A percentile compares a stretch with the other conserved stretches of the same genome.
phyloP scores from a whole-genome alignment of 2,113 vertebrate genomes.

The Ptychochromis oligacanthus region DNA sequence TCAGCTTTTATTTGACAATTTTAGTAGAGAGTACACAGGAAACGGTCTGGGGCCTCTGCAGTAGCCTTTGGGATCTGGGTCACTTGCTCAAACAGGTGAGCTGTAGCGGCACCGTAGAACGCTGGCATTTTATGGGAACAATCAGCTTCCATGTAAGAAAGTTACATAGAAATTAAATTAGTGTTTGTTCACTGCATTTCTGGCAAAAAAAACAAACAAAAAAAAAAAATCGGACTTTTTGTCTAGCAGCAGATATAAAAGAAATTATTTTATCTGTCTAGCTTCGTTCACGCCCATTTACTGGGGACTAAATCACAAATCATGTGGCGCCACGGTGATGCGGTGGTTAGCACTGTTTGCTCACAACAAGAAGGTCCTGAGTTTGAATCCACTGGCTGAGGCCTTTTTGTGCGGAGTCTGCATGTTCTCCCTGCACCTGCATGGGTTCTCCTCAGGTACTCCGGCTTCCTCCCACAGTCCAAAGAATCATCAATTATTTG shows the following conservation, averaged over 20 bases:
- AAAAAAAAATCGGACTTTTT: background rate
- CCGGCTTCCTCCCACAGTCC: too few species aligned
- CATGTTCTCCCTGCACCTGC: too few species aligned
- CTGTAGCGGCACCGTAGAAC: too few species aligned
- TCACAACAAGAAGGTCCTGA: background rate
- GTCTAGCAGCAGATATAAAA: background rate
- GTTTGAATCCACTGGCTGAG: background rate
- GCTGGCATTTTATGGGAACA: too few species aligned
- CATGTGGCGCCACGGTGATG: background rate
- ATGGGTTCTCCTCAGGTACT: too few species aligned
- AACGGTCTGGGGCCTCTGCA: background rate
- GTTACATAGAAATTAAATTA: background rate
- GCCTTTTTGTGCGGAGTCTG: too few species aligned
- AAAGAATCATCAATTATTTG: too few species aligned
- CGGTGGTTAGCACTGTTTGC: background rate
- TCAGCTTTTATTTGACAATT: background rate
- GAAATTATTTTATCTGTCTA: too few species aligned
- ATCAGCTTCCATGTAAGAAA: background rate
- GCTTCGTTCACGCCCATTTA: background rate
- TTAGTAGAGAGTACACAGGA: background rate
- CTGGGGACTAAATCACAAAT: background rate
- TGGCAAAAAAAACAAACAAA: background rate
- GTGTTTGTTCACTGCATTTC: background rate
- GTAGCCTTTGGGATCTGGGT: background rate
- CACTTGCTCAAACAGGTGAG: too few species aligned